Evolutionary conservation across 2,113 vertebrate species (phyloP).

Genomic region (Aspidoscelis tigris): DNA sequence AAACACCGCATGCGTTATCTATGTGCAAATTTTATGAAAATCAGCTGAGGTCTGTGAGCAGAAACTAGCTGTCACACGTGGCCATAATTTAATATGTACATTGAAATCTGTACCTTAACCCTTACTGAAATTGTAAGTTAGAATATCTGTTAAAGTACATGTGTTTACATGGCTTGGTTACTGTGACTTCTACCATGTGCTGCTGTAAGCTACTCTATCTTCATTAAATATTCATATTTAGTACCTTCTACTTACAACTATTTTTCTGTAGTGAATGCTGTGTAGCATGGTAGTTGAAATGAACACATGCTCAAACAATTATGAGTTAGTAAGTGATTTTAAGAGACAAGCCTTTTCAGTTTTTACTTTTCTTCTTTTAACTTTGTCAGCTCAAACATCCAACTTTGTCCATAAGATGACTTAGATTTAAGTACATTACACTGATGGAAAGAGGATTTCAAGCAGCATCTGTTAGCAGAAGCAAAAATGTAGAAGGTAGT

Average conservation of each 20-base stretch:
- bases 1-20: constrained; percentile 22
- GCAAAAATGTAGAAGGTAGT: background rate
- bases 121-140: constrained; percentile 40
- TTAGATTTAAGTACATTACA: background rate
- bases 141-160: constrained; percentile 27
- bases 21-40: constrained; percentile 13
- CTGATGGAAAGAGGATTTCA: background rate
- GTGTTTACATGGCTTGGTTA: constrained; percentile 27
- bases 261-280: constrained; percentile 23
- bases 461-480: background rate
- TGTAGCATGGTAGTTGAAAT: constrained; percentile 6
- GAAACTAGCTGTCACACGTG: constrained; percentile 13
- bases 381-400: background rate
- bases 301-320: background rate
- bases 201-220: constrained; percentile 28
- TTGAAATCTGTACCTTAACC: constrained; percentile 28
- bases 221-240: constrained; percentile 42
- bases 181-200: constrained; percentile 36
- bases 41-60: background rate
- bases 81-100: constrained; percentile 25
- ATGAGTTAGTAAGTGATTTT: background rate
- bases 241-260: constrained; percentile 28
- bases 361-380: background rate
- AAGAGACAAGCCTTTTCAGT: background rate
- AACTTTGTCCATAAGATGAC: background rate